Base-by-base conservation (phyloP, 2,888 invertebrate species). In the Phasia obesa region DNA sequence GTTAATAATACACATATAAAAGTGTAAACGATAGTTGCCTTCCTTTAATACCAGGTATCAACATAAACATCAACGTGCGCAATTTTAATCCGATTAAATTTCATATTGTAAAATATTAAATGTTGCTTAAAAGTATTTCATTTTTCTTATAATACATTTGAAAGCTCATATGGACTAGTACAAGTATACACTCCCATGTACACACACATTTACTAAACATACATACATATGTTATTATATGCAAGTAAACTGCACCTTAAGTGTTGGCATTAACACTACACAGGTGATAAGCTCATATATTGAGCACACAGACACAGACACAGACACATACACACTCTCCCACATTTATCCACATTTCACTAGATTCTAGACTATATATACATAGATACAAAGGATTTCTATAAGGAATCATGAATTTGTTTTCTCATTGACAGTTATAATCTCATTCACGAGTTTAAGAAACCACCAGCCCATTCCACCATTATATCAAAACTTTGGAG, bases 71-170 rank as follows among this genome's bases (percentile, higher is more conserved):
- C n/a, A n/a, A 25, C 27, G 17, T 47, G 62, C 35, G 53, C 55
- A 74, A 65, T 75, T 79, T 83, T 83, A 83, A 83, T 75, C 79
- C 65, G 83, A 79, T 83, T 83, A 79, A 67, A 76, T 71, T 79
- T 65, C 65, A 74, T 79, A 79, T 76, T 71, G 55, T 71, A 75
- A 79, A 83, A 59, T 83, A 79, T 79, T 79, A 71, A 79, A 79
- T 79, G 65, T 23, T 79, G 59, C 71, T 83, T 71, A 71, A 70
- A 35, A 35, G 35, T 35, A 35, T 35, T 35, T 11, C 35, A 35
- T 35, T 9, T 11, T 35, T 11, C 35, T 35, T n/a, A n/a, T 2
- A 42, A n/a, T 42, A 42, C 38, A 42, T n/a, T n/a, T 42, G 38
- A 42, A 42, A n/a, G 15, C 4, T 13, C 25, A 19, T 25, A 60